Base-by-base conservation (phyloP, 2,888 invertebrate species). In the Scaptomyza tumidula region DNA sequence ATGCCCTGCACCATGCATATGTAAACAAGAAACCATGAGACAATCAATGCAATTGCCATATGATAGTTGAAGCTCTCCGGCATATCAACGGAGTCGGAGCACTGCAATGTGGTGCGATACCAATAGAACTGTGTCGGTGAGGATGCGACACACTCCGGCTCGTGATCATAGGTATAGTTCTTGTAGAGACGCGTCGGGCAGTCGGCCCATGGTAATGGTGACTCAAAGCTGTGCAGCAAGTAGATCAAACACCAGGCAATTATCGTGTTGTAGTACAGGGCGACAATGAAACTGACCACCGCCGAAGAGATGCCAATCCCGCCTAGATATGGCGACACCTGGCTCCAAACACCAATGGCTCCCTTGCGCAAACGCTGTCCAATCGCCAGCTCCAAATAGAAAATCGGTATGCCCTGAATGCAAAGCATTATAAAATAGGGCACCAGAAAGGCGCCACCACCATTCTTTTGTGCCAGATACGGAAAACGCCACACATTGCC, bases 181-280 rank as follows among this genome's bases (percentile, higher is more conserved):
- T 93, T 93, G 90, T 96, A 96, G 83, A 96, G 95, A 68, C 95
- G 94, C 90, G 96, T 97, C 2, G 98, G 98, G 91, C 98, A 98
- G 68, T 96, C 96, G 0, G 97, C 93, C 98, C 98, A 98, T 7
- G 98, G 98, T 84, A 98, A 92, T 88, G 97, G 95, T 0, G 96
- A 95, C 90, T 97, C 97, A 92, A 98, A 98, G 92, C 98, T 98
- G 93, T 97, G 97, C 78, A 96, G 96, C 90, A 98, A 96, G 93
- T 98, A 98, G 92, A 98, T 98, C 90, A 98, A 94, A 91, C 98
- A 98, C 99, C 99, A 99, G 68, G 98, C 98, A 80, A 99, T 98
- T 86, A 99, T 98, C 67, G 98, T 98, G 93, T 99, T 99, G 93
- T 99, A 99, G 92, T 99, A 99, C 75, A 99, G 94, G 11, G 98